Evolutionary conservation across 2,113 vertebrate genomes (phyloP), one percentile per base, ranked within the genome.

Genomic region (Tretioscincus oriximinensis): DNA sequence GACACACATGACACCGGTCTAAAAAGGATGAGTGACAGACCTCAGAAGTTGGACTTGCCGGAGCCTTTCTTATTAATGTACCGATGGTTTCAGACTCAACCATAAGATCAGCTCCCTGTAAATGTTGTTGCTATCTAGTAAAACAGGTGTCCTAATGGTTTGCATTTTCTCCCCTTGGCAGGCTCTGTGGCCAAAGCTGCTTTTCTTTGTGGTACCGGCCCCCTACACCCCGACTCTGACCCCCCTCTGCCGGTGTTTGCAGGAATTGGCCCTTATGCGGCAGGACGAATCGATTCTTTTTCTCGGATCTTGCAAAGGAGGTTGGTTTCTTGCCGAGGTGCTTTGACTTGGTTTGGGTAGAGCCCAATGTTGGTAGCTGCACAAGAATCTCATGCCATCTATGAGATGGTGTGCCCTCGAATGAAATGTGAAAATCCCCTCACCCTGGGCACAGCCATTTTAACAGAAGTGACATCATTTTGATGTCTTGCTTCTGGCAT

Each of bases 301-400:
- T 26, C 80, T 81, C 2, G 80, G 80, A 11, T 81, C 80, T 9
- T 81, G 80, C 35, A 81, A 81, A 81, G 80, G 80, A 75, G 80
- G 80, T 81, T 3, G 1, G 76, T 68, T 29, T 7, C 51, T 22
- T 28, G n/a, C 26, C 7, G 7, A 45, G 29, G 7, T 2, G 29
- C 21, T 22, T 60, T 28, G 51, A 22, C 24, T 9, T 8, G 20
- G 31, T 35, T 14, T 58, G 54, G 54, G 1, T 58, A 58, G 12
- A 14, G 11, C 31, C 7, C 41, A 22, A 69, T 28, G 9, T 41
- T 9, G 21, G n/a, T 3, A 61, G 12, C 31, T 41, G 35, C 35
- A 5, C 5, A 5, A 2, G 35, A 41, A 41, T 41, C 35, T 41
- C 35, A 41, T 41, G n/a, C n/a, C n/a, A n/a, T n/a, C n/a, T n/a